Conservation (phyloP, 2,113 vertebrate species). For the Amazona vittata region DNA sequence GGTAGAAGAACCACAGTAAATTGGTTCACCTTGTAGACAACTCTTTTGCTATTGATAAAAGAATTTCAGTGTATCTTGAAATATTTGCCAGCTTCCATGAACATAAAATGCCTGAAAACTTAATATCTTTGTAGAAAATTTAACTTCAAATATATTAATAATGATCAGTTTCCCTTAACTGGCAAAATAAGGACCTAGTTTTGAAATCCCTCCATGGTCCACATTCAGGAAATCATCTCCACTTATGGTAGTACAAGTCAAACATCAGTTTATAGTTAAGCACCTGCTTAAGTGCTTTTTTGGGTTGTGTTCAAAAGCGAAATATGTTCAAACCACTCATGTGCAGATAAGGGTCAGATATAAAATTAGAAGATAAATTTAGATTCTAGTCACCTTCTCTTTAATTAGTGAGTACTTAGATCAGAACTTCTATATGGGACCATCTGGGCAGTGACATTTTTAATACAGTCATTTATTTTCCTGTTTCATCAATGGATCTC, state of each 20-base stretch:
- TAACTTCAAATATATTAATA: background rate
- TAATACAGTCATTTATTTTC: constrained; percentile 53
- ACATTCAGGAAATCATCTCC: constrained; percentile 40
- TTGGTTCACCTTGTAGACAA: background rate
- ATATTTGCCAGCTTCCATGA: background rate
- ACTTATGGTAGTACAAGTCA: constrained; percentile 16
- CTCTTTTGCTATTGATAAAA: background rate
- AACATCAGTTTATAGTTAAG: constrained; percentile 48
- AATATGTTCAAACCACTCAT: constrained; percentile 7
- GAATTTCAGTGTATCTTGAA: background rate
- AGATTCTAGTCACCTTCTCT: constrained; percentile 48
- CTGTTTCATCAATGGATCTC: constrained; percentile 14
- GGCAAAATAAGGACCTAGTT: background rate
- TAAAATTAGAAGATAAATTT: constrained; percentile 47
- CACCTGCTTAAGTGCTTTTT: constrained; percentile 60
- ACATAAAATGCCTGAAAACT: background rate
- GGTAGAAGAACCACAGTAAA: background rate
- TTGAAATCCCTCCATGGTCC: background rate
- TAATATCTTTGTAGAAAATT: background rate
- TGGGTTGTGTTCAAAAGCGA: constrained; percentile 54
- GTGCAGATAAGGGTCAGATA: constrained; percentile 31
- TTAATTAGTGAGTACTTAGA: constrained; percentile 28
- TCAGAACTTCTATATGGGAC: constrained; percentile 40
- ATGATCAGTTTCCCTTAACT: background rate
- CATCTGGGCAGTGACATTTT: constrained; percentile 51